Conservation (phyloP, 2,113 vertebrate genomes). For the Ptilorrhoa leucosticta region DNA sequence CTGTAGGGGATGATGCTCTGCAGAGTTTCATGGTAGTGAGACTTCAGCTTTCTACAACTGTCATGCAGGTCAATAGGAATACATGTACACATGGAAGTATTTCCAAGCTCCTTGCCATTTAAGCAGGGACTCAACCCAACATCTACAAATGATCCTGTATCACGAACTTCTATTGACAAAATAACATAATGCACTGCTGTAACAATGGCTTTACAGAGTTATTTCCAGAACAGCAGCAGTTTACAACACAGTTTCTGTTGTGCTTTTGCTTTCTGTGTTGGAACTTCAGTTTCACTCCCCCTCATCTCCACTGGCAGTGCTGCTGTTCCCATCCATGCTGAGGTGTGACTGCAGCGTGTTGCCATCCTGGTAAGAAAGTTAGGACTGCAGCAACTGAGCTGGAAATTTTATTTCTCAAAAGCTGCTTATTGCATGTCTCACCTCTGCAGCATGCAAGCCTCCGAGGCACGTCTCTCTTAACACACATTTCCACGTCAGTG, state of each 20-base stretch:
- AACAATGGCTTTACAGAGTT: background rate
- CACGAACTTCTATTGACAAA: background rate
- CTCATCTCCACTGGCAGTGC: background rate
- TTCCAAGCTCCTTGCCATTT: background rate
- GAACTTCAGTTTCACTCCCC: background rate
- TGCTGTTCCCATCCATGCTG: fast-evolving
- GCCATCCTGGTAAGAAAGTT: background rate
- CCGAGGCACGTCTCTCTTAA: background rate
- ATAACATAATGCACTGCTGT: background rate
- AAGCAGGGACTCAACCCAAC: background rate
- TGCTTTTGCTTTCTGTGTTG: background rate
- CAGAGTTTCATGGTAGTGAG: background rate
- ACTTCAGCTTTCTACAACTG: background rate
- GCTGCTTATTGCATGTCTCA: background rate
- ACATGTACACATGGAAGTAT: fast-evolving
- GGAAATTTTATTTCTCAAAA: conserved; percentile 9
- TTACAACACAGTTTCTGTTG: background rate
- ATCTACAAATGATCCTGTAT: background rate
- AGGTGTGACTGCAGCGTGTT: background rate
- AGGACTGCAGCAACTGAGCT: background rate
- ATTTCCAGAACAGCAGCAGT: background rate
- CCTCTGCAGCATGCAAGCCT: background rate
- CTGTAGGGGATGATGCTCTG: background rate
- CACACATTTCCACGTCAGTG: background rate
- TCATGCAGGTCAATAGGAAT: background rate